Evolutionary conservation across 2,888 invertebrate genomes (phyloP), one percentile per base, ranked within the genome.

Genomic region (Adelphocoris suturalis): DNA sequence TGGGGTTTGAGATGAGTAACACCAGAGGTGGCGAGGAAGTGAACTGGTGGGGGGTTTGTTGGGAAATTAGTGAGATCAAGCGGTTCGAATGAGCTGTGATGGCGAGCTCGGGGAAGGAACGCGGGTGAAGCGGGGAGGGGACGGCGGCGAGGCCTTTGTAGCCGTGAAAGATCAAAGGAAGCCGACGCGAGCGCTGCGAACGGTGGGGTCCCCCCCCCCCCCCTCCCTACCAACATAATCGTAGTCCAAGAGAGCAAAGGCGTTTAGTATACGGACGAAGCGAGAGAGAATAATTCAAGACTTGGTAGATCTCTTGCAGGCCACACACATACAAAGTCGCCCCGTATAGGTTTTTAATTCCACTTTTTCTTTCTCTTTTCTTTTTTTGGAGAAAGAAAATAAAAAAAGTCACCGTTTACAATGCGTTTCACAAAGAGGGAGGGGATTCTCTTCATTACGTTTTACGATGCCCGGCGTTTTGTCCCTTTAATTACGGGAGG

Each of bases 21-120:
- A 52, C 46, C 3, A 28, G 80, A 14, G 37, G 16, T 19, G 37
- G 7, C 37, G 37, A 7, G 2, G 7, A 37, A 28, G 19, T 12
- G n/a, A 19, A 12, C n/a, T 1, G 78, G 78, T 19, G 78, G 78
- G 78, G 78, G 46, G 78, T 16, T 68, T 68, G 47, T 78, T 78
- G 46, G 78, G 47, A 82, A 82, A 82, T 82, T 82, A 82, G 82
- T 82, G 82, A 82, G 52, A 82, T 82, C 82, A 82, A 82, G 82
- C 82, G 82, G 82, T 82, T 82, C 68, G 68, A 68, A 68, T 68
- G 68, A 68, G 68, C 23, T 47, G 78, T 37, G 46, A 47, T 37
- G 78, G 78, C 13, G 78, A 78, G 37, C 37, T n/a, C 37, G n/a
- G 78, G 16, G n/a, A n/a, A n/a, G n/a, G n/a, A n/a, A n/a, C n/a